phyloP scores from a whole-genome alignment of 1,140 invertebrate genomes.

The Plodia interpunctella region DNA sequence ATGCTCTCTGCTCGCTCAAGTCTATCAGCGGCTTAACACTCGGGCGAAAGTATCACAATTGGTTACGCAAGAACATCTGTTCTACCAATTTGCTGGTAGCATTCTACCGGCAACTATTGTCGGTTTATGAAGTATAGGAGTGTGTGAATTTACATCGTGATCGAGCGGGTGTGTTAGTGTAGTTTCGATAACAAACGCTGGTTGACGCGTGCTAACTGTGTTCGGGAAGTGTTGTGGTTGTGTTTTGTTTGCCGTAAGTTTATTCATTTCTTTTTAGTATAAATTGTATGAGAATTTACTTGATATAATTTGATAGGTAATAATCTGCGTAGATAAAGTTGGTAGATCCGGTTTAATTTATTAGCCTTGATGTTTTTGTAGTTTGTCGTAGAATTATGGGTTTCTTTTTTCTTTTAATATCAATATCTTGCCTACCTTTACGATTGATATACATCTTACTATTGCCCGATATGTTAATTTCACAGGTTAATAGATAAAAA shows the following conservation, averaged over 20 bases:
- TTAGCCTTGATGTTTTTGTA: background rate
- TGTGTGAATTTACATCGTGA: conserved; percentile 8
- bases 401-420: background rate
- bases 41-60: conserved; percentile 39
- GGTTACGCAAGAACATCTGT: conserved; percentile 48
- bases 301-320: too few relatives aligned
- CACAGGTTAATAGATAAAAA: too few relatives aligned
- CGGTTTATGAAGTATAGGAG: conserved; percentile 32
- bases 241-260: background rate
- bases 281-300: too few relatives aligned
- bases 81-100: conserved; percentile 36
- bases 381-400: too few relatives aligned
- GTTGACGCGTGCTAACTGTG: conserved; percentile 42
- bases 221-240: background rate
- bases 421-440: background rate
- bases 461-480: too few relatives aligned
- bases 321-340: too few relatives aligned
- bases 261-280: background rate
- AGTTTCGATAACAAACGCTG: conserved; percentile 48
- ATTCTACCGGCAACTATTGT: conserved; percentile 46
- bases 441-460: too few relatives aligned
- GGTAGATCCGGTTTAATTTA: too few relatives aligned
- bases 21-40: background rate
- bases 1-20: too few relatives aligned
- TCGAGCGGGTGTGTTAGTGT: conserved; percentile 44